A percentile compares a stretch with the other conserved stretches of the same genome.
Conservation (phyloP, 2,797 vertebrate species). For the Melopsittacus undulatus region DNA sequence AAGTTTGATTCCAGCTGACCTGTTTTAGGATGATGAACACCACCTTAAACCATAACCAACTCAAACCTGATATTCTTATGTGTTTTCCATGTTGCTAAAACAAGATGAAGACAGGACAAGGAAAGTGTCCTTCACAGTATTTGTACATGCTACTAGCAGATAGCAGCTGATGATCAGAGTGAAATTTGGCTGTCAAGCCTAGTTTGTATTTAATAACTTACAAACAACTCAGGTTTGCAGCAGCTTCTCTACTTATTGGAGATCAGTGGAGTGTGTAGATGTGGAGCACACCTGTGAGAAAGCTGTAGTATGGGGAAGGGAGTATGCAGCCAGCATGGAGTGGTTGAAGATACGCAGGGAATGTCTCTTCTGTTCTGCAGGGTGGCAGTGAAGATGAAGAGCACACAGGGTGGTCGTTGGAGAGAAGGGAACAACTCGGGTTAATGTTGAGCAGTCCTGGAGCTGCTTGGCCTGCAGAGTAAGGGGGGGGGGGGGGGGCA, state of each 20-base stretch:
- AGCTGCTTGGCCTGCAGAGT: background rate
- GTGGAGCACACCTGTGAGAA: background rate
- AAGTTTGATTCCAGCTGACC: background rate
- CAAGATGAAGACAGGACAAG: background rate
- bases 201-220: background rate
- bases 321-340: background rate
- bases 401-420: background rate
- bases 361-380: background rate
- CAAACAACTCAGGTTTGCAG: background rate
- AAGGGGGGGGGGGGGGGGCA: background rate
- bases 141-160: background rate
- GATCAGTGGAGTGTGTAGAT: background rate
- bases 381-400: background rate
- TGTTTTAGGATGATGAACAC: background rate
- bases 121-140: background rate
- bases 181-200: background rate
- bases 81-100: background rate
- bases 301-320: background rate
- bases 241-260: background rate
- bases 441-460: background rate
- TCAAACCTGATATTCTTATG: background rate
- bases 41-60: background rate
- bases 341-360: background rate
- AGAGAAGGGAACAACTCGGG: background rate
- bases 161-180: slow-evolving; percentile 12